Evolutionary conservation across 2,888 invertebrate species (phyloP).

Genomic region (Drosophila sordidapex): DNA sequence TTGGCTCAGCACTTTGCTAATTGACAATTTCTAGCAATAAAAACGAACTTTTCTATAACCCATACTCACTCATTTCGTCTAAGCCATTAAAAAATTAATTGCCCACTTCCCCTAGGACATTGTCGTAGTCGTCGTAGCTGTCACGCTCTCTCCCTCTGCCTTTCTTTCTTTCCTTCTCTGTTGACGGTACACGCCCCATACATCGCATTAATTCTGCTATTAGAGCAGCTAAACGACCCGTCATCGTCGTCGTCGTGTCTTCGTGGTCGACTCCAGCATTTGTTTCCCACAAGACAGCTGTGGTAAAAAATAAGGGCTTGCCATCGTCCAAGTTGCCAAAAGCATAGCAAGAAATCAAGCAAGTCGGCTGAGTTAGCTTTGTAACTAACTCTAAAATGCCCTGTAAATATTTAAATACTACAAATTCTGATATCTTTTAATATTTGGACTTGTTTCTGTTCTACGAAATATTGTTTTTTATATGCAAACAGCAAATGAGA

Average conservation of each 20-base stretch:
- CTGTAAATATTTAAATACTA: conserved; percentile 3
- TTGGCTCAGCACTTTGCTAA: conserved; percentile 66
- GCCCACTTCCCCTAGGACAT: conserved; percentile 62
- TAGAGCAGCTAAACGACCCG: conserved; percentile 62
- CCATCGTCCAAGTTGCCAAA: conserved; percentile 52
- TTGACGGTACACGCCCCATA: conserved; percentile 63
- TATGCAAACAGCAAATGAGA: background rate
- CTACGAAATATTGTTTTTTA: background rate
- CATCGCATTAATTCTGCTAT: conserved; percentile 71
- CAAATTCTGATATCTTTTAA: background rate
- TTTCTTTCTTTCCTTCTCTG: background rate
- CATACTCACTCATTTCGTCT: conserved; percentile 73
- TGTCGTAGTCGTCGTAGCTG: conserved; percentile 2
- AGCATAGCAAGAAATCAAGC: conserved; percentile 43
- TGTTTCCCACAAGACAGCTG: conserved; percentile 54
- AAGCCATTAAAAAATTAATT: conserved; percentile 80
- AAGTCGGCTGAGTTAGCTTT: background rate
- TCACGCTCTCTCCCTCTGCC: background rate
- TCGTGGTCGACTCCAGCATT: conserved; percentile 40
- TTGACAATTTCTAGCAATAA: conserved; percentile 69
- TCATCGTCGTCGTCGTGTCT: conserved; percentile 23
- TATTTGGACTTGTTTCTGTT: background rate
- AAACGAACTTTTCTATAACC: conserved; percentile 69
- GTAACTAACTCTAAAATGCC: conserved; percentile 8
- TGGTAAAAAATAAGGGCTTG: conserved; percentile 68